phyloP scores from a whole-genome alignment of 2,113 vertebrate genomes.

The Eolophus roseicapilla region DNA sequence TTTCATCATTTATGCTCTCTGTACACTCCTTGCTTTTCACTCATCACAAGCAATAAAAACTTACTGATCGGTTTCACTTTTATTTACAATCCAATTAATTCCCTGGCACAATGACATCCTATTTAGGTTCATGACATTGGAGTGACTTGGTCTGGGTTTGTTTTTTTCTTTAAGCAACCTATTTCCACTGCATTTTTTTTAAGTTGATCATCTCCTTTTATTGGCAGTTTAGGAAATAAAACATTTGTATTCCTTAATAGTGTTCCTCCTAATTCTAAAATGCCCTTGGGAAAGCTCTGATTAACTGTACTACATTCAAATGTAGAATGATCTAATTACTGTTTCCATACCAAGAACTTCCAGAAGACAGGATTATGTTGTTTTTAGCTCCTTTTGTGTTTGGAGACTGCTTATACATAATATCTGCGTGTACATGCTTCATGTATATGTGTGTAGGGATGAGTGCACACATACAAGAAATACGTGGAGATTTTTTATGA shows the following conservation, averaged over 20 bases:
- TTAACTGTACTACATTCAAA: slow-evolving; percentile 50
- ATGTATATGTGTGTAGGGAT: neutral
- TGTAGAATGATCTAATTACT: slow-evolving; percentile 55
- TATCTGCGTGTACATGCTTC: neutral
- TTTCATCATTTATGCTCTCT: slow-evolving; percentile 35
- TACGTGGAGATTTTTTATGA: neutral
- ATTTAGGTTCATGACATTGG: slow-evolving; percentile 12
- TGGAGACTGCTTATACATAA: neutral
- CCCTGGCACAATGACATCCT: neutral
- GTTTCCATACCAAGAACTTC: slow-evolving; percentile 33
- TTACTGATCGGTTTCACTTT: slow-evolving; percentile 48
- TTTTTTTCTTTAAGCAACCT: neutral
- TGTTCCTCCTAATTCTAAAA: slow-evolving; percentile 49
- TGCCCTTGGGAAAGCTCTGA: slow-evolving; percentile 45
- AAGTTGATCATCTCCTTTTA: neutral
- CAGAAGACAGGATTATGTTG: slow-evolving; percentile 12
- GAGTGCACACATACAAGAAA: neutral
- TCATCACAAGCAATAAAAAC: slow-evolving; percentile 49
- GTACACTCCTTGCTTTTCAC: slow-evolving; percentile 16
- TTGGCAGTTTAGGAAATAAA: slow-evolving; percentile 47
- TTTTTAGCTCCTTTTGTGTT: slow-evolving; percentile 26
- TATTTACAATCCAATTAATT: slow-evolving; percentile 59
- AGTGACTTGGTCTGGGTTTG: neutral
- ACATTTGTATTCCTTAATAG: slow-evolving; percentile 51
- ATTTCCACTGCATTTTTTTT: neutral